Percentiles rank a stretch among this genome's conserved stretches.
These are phyloP conservation scores for Ceryle rudis DNA, from an alignment of 2,797 vertebrate genomes.

Conservation along the genomic window DNA sequence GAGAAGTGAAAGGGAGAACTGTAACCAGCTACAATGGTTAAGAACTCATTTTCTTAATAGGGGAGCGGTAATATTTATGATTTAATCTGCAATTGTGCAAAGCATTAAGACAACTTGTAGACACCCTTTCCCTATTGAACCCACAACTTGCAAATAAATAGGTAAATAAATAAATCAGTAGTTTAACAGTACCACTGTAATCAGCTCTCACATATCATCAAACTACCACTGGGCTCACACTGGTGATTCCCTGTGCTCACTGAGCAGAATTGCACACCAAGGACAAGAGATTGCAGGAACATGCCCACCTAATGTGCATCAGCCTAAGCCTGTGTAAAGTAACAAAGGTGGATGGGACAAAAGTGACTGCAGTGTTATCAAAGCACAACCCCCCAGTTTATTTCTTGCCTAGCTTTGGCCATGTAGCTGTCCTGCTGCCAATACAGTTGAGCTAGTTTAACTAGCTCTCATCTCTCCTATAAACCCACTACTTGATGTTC, in stretches of 20 bases:
- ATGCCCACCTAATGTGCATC: rapidly evolving
- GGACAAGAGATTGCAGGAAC: not conserved
- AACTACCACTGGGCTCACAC: not conserved
- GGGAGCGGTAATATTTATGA: not conserved
- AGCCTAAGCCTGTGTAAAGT: not conserved
- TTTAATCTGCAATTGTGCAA: not conserved
- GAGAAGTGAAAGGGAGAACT: not conserved
- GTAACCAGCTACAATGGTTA: not conserved
- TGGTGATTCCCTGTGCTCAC: not conserved
- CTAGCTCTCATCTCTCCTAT: not conserved
- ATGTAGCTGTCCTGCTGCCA: not conserved
- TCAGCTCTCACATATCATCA: not conserved
- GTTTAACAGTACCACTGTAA: not conserved
- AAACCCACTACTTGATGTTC: not conserved
- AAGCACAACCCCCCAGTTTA: not conserved
- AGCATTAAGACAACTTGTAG: not conserved
- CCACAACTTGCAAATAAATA: not conserved
- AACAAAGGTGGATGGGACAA: too few relatives aligned
- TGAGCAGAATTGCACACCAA: not conserved
- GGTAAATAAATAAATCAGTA: not conserved
- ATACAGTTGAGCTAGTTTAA: not conserved
- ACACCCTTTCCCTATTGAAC: not conserved
- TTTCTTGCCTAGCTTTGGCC: not conserved
- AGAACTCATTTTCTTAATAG: not conserved
- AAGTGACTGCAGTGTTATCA: not conserved